A percentile compares a stretch with the other conserved stretches of the same genome.
These are phyloP conservation scores for Microtus ochrogaster DNA, from an alignment of 2,113 vertebrate genomes.

Conservation along the genomic window DNA sequence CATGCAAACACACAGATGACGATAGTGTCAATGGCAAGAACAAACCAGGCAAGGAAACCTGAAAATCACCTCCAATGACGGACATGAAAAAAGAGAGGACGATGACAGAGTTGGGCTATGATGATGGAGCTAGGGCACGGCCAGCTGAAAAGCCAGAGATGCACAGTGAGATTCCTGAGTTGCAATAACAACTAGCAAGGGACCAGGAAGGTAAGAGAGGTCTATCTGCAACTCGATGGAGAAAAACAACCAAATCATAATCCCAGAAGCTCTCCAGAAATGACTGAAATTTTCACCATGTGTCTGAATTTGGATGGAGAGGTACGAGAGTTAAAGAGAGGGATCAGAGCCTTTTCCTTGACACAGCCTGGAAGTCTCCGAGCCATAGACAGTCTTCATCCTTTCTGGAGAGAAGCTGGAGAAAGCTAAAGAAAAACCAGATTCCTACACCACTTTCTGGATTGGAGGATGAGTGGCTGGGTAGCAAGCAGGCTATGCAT, in stretches of 20 bases:
- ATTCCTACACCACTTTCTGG: background rate
- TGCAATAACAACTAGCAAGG: background rate
- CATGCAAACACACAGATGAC: background rate
- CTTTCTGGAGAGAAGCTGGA: background rate
- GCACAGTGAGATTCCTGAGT: background rate
- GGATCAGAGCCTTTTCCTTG: background rate
- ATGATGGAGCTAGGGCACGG: background rate
- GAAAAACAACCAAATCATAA: background rate
- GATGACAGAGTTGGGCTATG: background rate
- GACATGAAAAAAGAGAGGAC: background rate
- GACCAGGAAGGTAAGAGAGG: background rate
- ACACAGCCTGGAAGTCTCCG: background rate
- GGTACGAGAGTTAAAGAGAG: background rate
- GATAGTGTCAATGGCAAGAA: background rate
- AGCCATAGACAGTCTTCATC: background rate
- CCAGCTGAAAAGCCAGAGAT: background rate
- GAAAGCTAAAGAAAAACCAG: background rate
- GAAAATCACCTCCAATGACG: background rate
- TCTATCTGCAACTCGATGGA: background rate
- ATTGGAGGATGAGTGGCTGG: background rate
- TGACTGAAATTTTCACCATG: background rate
- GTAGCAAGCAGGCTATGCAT: background rate
- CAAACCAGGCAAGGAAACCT: background rate
- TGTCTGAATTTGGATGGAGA: conserved; percentile 5
- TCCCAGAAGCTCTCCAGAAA: background rate